Base-by-base conservation (phyloP, 2,888 invertebrate species). In the Catocala fraxini region DNA sequence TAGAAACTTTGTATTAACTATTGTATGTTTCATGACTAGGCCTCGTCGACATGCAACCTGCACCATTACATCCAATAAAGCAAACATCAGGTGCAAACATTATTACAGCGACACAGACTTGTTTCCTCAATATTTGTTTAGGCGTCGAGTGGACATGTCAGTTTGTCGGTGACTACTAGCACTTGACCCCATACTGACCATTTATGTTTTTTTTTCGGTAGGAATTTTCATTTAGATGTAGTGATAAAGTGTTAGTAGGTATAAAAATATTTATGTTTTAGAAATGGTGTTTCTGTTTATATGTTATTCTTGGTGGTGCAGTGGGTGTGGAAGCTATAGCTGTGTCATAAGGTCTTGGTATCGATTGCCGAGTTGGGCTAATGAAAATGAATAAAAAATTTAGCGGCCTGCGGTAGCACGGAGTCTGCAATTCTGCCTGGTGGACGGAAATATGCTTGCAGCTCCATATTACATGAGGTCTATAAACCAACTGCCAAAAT, bases 51-150 rank as follows among this genome's bases (percentile, higher is more conserved):
- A 65, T 77, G 75, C 74, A 73, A 71, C 67, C 71, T 77, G 73
- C 78, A 77, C 79, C 79, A 76, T 83, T 80, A 82, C 81, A 80
- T 65, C 71, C 71, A 81, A 76, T 78, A 80, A 75, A 71, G 77
- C 75, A 83, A 83, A 85, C 81, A 83, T 73, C 73, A 72, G 78
- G 70, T 75, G 73, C 81, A 83, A 82, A 83, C 82, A 84, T 83
- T 83, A 83, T 87, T 86, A 85, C 79, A 77, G 71, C 79, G 49
- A 49, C 48, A 76, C 75, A 79, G 77, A 77, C 77, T 75, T 81
- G 80, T 82, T 82, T 80, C 76, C 81, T 81, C 81, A 86, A 87
- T 88, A 85, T 89, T 89, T 88, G 81, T 84, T 83, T 86, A 85
- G 82, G 79, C 73, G 59, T 69, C 68, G 63, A 74, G 77, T 74